Conservation (phyloP, 2,888 invertebrate species). For the Branchellion lobata region DNA sequence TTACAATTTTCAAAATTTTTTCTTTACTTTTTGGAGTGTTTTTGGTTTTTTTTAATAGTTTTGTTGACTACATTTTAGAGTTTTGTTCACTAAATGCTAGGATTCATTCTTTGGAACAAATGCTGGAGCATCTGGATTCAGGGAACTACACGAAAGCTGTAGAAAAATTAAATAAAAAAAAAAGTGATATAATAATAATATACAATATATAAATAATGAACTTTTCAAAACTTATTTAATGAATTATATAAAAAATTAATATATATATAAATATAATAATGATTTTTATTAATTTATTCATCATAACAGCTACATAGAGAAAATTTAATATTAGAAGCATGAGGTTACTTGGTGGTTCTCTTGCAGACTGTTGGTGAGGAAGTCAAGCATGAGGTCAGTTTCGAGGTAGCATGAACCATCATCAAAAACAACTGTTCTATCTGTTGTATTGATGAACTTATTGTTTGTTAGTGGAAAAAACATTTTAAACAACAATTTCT, state of each 20-base stretch:
- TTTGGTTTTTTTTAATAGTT: no score
- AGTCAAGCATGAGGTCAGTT: background rate
- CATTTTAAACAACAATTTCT: no score
- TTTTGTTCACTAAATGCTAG: no score
- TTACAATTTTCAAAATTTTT: no score
- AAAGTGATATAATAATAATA: background rate
- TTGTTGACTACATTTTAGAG: no score
- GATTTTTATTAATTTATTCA: background rate
- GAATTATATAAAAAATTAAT: background rate
- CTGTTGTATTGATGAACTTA: background rate
- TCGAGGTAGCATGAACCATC: slow-evolving; percentile 3
- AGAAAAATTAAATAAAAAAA: no score
- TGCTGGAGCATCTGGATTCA: slow-evolving; percentile 12
- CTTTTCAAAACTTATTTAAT: background rate
- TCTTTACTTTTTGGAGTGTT: no score
- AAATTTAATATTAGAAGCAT: no score
- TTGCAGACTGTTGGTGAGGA: no score
- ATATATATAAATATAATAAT: background rate
- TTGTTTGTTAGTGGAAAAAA: no score
- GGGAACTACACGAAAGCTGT: background rate
- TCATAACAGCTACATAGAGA: no score
- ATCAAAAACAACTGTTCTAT: background rate
- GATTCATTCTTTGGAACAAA: slow-evolving; percentile 5
- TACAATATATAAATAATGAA: background rate
- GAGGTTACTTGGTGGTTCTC: no score